These are phyloP conservation scores for Trichomalopsis sarcophagae DNA, from an alignment of 1,140 invertebrate species.

Conservation along the genomic window DNA sequence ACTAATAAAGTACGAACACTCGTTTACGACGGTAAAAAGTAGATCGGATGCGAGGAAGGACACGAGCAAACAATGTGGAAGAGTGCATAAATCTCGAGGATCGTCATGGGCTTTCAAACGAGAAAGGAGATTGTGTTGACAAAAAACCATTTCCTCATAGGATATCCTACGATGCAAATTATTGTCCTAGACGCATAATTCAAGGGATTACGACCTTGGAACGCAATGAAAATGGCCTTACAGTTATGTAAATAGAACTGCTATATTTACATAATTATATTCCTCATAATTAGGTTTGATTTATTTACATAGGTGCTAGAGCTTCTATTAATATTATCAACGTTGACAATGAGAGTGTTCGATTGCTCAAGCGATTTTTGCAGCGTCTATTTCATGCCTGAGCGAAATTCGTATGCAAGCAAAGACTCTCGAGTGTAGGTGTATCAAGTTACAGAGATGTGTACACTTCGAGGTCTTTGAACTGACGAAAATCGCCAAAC, in stretches of 20 bases:
- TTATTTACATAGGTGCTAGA: too few relatives aligned
- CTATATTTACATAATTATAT: too few relatives aligned
- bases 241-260: too few relatives aligned
- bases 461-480: not conserved
- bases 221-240: too few relatives aligned
- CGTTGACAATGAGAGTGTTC: too few relatives aligned
- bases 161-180: not conserved
- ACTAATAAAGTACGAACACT: not conserved
- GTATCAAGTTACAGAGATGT: not conserved
- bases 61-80: not conserved
- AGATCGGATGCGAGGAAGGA: not conserved
- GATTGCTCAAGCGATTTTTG: too few relatives aligned
- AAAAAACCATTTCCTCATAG: not conserved
- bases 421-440: not conserved
- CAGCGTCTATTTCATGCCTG: too few relatives aligned
- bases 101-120: not conserved
- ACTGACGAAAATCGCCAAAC: not conserved
- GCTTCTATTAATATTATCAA: too few relatives aligned
- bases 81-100: not conserved
- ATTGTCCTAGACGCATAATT: not conserved
- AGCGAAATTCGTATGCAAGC: not conserved
- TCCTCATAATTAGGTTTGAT: too few relatives aligned
- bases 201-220: not conserved
- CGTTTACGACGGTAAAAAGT: not conserved
- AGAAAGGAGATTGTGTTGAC: constrained; percentile 3